These are phyloP conservation scores for Diabrotica virgifera DNA, from an alignment of 1,140 invertebrate species.

Conservation along the genomic window DNA sequence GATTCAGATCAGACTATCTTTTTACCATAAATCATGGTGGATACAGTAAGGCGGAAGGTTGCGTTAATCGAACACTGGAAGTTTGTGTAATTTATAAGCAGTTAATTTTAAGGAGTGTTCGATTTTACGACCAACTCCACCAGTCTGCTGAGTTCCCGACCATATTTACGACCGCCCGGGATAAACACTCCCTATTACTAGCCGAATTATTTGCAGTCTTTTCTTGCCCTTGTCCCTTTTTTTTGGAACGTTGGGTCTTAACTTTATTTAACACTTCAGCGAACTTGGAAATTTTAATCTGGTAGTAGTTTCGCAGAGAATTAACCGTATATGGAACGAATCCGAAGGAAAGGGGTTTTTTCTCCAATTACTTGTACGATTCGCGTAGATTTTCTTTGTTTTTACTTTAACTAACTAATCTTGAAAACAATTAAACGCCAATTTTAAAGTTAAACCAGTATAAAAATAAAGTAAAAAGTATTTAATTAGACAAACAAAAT, in stretches of 20 bases:
- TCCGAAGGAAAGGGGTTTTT: no score
- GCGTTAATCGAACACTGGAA: constrained; percentile 37
- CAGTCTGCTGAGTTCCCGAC: constrained; percentile 18
- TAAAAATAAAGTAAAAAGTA: no score
- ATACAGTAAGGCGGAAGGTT: constrained; percentile 29
- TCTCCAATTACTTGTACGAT: no score
- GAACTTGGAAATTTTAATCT: neutral
- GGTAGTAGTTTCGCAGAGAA: no score
- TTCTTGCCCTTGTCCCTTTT: constrained; percentile 6
- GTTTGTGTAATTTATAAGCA: constrained; percentile 45
- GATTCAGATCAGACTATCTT: constrained; percentile 27
- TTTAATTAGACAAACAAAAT: no score
- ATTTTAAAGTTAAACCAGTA: no score
- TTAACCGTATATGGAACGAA: no score
- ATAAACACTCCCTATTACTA: constrained; percentile 30
- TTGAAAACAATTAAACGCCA: no score
- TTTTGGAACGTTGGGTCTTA: neutral
- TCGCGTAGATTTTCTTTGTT: no score
- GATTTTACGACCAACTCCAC: constrained; percentile 36
- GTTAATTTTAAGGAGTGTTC: constrained; percentile 47
- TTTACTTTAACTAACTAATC: no score
- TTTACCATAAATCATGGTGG: constrained; percentile 30
- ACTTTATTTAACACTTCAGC: neutral
- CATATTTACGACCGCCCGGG: constrained; percentile 23
- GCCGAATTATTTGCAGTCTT: constrained; percentile 26